Conservation (phyloP, 2,888 invertebrate genomes). For the Drosophila heteroneura region DNA sequence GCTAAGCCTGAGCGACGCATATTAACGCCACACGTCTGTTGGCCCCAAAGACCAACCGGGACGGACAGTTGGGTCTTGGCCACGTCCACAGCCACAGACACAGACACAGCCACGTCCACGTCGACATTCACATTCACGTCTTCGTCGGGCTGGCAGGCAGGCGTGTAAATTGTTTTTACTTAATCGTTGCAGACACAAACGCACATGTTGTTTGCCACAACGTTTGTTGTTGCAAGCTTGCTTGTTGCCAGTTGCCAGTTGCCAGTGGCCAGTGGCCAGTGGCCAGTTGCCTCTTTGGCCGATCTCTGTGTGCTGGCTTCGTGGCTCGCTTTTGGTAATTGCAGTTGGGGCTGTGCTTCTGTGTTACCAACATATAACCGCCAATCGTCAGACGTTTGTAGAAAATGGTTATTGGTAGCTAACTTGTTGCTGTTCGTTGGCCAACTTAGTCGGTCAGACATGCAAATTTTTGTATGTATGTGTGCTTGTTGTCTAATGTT, state of each 20-base stretch:
- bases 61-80: slow-evolving; percentile 48
- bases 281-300: slow-evolving; percentile 3
- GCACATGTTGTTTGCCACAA: slow-evolving; percentile 70
- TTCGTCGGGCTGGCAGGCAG: slow-evolving; percentile 66
- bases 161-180: slow-evolving; percentile 83
- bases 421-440: slow-evolving; percentile 55
- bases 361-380: slow-evolving; percentile 62
- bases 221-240: slow-evolving; percentile 21
- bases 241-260: slow-evolving; percentile 8
- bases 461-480: slow-evolving; percentile 60
- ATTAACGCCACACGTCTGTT: slow-evolving; percentile 70
- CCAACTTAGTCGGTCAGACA: slow-evolving; percentile 75
- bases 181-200: slow-evolving; percentile 79
- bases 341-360: slow-evolving; percentile 72
- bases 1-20: slow-evolving; percentile 75
- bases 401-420: slow-evolving; percentile 71
- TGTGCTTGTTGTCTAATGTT: slow-evolving; percentile 63
- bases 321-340: slow-evolving; percentile 76
- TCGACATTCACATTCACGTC: slow-evolving; percentile 24
- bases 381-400: slow-evolving; percentile 44
- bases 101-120: neutral
- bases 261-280: neutral
- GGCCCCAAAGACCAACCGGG: slow-evolving; percentile 14
- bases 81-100: neutral
- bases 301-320: slow-evolving; percentile 40